phyloP scores from a whole-genome alignment of 2,888 invertebrate species.

The Tanypteryx hageni region DNA sequence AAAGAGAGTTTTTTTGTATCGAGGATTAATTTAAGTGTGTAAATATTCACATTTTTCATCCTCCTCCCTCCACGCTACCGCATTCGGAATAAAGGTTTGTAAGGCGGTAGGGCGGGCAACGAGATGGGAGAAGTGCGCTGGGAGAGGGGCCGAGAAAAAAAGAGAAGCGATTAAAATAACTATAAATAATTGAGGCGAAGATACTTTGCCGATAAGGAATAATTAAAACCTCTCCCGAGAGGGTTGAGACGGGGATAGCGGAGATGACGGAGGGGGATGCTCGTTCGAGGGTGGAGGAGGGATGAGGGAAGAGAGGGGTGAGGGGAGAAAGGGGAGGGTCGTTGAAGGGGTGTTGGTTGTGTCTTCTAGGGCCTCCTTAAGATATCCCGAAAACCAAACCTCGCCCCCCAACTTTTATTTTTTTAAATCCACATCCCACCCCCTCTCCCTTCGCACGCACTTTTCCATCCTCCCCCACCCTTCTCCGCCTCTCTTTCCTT shows the following conservation, averaged over 20 bases:
- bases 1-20: neutral
- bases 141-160: conserved; percentile 68
- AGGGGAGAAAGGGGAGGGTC: neutral
- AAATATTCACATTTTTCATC: neutral
- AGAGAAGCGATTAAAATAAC: conserved; percentile 68
- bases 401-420: neutral
- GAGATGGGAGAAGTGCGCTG: conserved; percentile 66
- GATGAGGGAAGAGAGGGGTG: neutral
- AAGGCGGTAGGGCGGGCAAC: neutral
- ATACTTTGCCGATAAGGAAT: conserved; percentile 76
- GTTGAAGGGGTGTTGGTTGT: neutral
- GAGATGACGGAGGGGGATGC: neutral
- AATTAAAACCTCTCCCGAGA: conserved; percentile 76
- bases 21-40: conserved; percentile 42
- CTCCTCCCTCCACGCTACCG: neutral
- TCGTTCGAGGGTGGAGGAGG: neutral
- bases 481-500: no score
- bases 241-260: conserved; percentile 12
- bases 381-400: neutral
- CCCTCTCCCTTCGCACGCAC: no score
- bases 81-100: neutral
- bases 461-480: no score
- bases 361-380: neutral
- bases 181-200: conserved; percentile 71
- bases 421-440: no score